Evolutionary conservation across 2,888 invertebrate genomes (phyloP).

Genomic region (Alsophila aescularia): DNA sequence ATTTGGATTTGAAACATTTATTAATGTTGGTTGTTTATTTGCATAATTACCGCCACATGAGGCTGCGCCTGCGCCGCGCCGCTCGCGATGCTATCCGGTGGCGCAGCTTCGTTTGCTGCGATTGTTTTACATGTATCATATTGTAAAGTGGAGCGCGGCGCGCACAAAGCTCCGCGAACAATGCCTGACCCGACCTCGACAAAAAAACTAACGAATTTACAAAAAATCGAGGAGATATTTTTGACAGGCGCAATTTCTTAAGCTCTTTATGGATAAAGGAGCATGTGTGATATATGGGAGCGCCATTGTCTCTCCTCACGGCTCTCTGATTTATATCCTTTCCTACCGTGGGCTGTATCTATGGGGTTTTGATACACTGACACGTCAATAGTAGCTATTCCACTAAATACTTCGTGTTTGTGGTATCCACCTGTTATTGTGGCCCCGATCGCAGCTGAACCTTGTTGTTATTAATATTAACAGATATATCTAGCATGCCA

Average conservation of each 20-base stretch:
- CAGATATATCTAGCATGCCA: no score
- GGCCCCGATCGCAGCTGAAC: not conserved
- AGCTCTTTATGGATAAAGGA: constrained; percentile 49
- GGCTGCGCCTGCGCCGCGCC: constrained; percentile 3
- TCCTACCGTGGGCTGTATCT: constrained; percentile 1
- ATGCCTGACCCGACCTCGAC: constrained; percentile 52
- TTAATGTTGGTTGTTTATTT: not conserved
- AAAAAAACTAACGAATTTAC: constrained; percentile 41
- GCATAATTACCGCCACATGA: constrained; percentile 20
- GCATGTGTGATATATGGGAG: constrained; percentile 58
- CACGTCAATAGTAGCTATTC: constrained; percentile 4
- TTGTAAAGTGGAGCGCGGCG: constrained; percentile 29
- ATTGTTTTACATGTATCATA: constrained; percentile 32
- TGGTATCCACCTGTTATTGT: constrained; percentile 13
- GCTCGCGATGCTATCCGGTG: constrained; percentile 18
- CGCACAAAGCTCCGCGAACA: constrained; percentile 48
- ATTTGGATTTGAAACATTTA: not conserved
- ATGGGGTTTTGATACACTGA: constrained; percentile 4
- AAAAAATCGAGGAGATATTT: constrained; percentile 44
- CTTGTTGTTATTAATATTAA: not conserved
- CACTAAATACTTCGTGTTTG: constrained; percentile 1
- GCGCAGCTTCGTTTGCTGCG: constrained; percentile 11
- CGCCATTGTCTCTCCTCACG: constrained; percentile 36
- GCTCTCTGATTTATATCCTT: constrained; percentile 25
- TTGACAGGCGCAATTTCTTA: constrained; percentile 60